Evolutionary conservation across 2,888 invertebrate genomes (phyloP), one percentile per base, ranked within the genome.

Genomic region (Caenorhabditis sulstoni): DNA sequence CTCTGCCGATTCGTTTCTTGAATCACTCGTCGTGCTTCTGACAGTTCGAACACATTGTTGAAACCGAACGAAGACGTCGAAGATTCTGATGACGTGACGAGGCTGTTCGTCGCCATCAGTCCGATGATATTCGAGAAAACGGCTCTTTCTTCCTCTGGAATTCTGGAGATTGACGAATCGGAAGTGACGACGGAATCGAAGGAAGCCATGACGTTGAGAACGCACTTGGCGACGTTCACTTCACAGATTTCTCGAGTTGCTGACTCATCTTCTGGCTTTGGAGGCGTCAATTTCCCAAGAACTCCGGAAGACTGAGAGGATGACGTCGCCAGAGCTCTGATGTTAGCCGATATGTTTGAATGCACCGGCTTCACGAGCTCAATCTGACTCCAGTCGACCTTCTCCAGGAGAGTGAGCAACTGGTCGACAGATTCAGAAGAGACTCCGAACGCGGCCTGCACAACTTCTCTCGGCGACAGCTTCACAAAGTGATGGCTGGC

Each of bases 271-370:
- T 68, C 59, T 1, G 57, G 7, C 45, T 14, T 22, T 9, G 79
- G 79, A 18, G 68, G 20, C n/a, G 41, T 29, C 1, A 79, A 39
- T 35, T 68, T 74, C n/a, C 73, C 79, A 20, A 79, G 67, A 41
- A 79, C 57, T 35, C 64, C 61, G 9, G 67, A 68, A 1, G 65
- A 47, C 39, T 68, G 67, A 20, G 59, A 39, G 18, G 57, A 49
- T 16, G 73, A 47, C 2, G 52, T 7, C 1, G 71, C 53, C 18
- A 77, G 47, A 22, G 39, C 53, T 66, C 39, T 37, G 4, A 79
- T 45, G 49, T 79, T 79, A 11, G 64, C 29, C 0, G 73, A 50
- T 9, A 78, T 67, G 16, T 59, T 62, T 1, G 61, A 49, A 57
- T 73, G 57, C 3, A 61, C 66, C 9, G 44, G 35, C 8, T 61